These are phyloP conservation scores for Zaprionus obscuricornis DNA, from an alignment of 2,888 invertebrate genomes.

Conservation along the genomic window DNA sequence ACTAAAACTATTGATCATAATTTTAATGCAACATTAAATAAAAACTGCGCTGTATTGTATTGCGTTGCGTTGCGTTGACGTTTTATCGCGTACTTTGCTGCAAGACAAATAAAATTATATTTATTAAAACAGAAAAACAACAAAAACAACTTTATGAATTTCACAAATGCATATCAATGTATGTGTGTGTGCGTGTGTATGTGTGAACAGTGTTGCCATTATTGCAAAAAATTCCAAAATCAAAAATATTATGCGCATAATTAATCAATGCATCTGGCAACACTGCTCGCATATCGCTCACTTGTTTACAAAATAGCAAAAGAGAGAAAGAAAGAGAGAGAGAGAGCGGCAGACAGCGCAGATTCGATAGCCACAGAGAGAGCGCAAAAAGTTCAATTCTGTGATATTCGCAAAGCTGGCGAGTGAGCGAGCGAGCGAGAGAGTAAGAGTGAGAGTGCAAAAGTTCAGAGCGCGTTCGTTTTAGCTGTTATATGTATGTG, in stretches of 20 bases:
- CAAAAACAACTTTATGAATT: slow-evolving; percentile 42
- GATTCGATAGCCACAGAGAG: too few species aligned
- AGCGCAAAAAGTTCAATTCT: too few species aligned
- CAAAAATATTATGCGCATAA: too few species aligned
- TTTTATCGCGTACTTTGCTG: slow-evolving; percentile 30
- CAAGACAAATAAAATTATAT: slow-evolving; percentile 15
- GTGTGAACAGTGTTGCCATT: slow-evolving; percentile 51
- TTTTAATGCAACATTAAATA: slow-evolving; percentile 4
- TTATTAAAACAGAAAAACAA: slow-evolving; percentile 24
- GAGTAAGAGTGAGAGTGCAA: slow-evolving; percentile 6
- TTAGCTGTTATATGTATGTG: background rate
- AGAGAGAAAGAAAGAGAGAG: slow-evolving; percentile 29
- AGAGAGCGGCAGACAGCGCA: slow-evolving; percentile 32
- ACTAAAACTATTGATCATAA: slow-evolving; percentile 61
- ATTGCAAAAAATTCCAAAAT: slow-evolving; percentile 36
- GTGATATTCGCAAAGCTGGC: too few species aligned
- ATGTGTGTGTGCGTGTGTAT: slow-evolving; percentile 5
- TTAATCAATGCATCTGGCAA: slow-evolving; percentile 47
- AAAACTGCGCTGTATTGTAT: slow-evolving; percentile 13
- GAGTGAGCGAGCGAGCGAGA: slow-evolving; percentile 10
- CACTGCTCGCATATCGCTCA: slow-evolving; percentile 42
- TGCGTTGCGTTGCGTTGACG: slow-evolving; percentile 30
- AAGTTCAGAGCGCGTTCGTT: slow-evolving; percentile 29
- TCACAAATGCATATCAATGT: slow-evolving; percentile 57
- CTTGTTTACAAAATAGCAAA: slow-evolving; percentile 64